Percentiles rank a stretch among this genome's conserved stretches.
phyloP scores from a whole-genome alignment of 2,797 vertebrate genomes.

The Sebastolobus alascanus region DNA sequence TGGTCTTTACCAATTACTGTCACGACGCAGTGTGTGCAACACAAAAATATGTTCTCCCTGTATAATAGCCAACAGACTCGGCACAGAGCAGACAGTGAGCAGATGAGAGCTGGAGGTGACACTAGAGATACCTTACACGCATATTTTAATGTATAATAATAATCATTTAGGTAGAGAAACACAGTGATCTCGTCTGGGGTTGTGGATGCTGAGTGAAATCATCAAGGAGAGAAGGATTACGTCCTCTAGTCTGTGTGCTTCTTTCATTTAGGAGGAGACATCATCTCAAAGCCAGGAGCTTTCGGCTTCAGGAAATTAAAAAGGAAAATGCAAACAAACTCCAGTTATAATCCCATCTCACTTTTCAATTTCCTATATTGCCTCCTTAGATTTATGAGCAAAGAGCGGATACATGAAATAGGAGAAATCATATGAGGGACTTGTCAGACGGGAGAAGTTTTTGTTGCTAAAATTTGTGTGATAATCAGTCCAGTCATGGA shows the following conservation, averaged over 20 bases:
- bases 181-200: neutral
- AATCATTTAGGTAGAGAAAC: slow-evolving; percentile 3
- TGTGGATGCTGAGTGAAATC: slow-evolving; percentile 32
- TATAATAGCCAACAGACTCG: slow-evolving; percentile 76
- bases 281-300: slow-evolving; percentile 88
- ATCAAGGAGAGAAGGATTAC: slow-evolving; percentile 57
- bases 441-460: neutral
- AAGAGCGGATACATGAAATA: slow-evolving; percentile 20
- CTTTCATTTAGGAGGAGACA: slow-evolving; percentile 75
- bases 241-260: slow-evolving; percentile 58
- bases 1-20: slow-evolving; percentile 89
- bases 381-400: slow-evolving; percentile 62
- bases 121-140: slow-evolving; percentile 25
- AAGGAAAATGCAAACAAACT: slow-evolving; percentile 96
- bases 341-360: slow-evolving; percentile 86
- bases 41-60: slow-evolving; percentile 73
- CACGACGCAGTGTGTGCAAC: slow-evolving; percentile 75
- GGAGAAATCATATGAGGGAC: slow-evolving; percentile 16
- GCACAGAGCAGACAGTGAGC: slow-evolving; percentile 32
- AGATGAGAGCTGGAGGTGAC: slow-evolving; percentile 16
- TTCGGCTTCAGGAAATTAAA: slow-evolving; percentile 98
- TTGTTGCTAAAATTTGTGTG: neutral
- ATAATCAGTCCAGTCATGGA: slow-evolving; percentile 16
- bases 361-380: slow-evolving; percentile 87
- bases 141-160: slow-evolving; percentile 5